These are phyloP conservation scores for Virgularia gustaviana DNA, from an alignment of 92 coral and sea anemone genomes.

Conservation along the genomic window DNA sequence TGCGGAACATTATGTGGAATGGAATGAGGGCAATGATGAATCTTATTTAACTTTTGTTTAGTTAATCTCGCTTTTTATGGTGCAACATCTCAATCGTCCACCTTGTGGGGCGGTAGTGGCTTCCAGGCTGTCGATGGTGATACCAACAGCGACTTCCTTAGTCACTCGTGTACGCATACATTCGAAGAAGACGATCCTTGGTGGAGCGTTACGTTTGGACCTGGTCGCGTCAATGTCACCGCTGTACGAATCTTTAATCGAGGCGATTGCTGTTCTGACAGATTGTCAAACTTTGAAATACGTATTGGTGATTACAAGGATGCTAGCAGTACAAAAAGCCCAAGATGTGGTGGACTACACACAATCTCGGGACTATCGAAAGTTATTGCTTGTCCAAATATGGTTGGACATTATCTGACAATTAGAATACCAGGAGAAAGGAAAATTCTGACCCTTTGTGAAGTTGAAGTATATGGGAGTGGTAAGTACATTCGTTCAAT, in stretches of 20 bases:
- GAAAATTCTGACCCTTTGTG: slow-evolving; percentile 23
- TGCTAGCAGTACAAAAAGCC: neutral
- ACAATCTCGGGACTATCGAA: slow-evolving; percentile 1
- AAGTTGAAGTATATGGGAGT: slow-evolving; percentile 33
- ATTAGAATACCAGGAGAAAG: slow-evolving; percentile 28
- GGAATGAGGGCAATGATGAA: neutral
- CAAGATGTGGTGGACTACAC: slow-evolving; percentile 22
- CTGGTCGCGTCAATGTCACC: slow-evolving; percentile 7
- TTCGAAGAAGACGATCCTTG: slow-evolving; percentile 10
- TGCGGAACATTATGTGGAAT: neutral
- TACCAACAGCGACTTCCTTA: neutral
- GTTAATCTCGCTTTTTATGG: slow-evolving; percentile 14
- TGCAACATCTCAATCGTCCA: slow-evolving; percentile 15
- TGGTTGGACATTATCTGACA: slow-evolving; percentile 17
- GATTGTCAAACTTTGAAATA: slow-evolving; percentile 22
- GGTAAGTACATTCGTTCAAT: too few species aligned
- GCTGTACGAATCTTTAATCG: slow-evolving; percentile 23
- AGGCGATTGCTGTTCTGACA: slow-evolving; percentile 11
- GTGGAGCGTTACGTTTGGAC: slow-evolving; percentile 26
- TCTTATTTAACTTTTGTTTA: neutral
- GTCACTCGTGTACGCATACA: slow-evolving; percentile 24
- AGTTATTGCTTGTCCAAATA: slow-evolving; percentile 20
- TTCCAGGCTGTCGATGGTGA: slow-evolving; percentile 7
- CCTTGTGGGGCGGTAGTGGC: slow-evolving; percentile 9
- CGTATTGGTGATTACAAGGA: slow-evolving; percentile 30